Percentiles rank a stretch among this genome's conserved stretches.
Evolutionary conservation across 2,113 vertebrate species (phyloP).

Genomic region (Pandion haliaetus): DNA sequence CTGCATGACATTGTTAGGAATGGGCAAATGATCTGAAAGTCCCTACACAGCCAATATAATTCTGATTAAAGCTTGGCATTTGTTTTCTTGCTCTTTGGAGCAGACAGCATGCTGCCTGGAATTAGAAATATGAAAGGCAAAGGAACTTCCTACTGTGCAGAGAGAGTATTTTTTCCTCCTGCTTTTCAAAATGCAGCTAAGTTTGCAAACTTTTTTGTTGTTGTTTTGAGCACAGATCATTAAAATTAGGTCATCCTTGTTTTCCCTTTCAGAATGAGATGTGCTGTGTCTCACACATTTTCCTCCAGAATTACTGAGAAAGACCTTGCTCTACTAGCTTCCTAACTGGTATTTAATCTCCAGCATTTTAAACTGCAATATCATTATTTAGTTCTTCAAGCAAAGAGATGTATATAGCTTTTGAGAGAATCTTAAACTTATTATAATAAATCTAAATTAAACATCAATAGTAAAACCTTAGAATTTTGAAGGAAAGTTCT

Average conservation of each 20-base stretch:
- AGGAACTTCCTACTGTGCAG: slow-evolving; percentile 35
- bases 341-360: neutral
- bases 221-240: neutral
- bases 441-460: neutral
- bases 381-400: neutral
- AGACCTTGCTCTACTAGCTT: neutral
- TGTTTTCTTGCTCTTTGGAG: slow-evolving; percentile 62
- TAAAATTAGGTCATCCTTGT: slow-evolving; percentile 45
- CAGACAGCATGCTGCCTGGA: slow-evolving; percentile 52
- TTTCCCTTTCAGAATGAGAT: slow-evolving; percentile 15
- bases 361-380: neutral
- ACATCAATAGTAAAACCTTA: neutral
- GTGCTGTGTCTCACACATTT: neutral
- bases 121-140: slow-evolving; percentile 68
- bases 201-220: neutral
- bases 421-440: neutral
- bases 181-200: slow-evolving; percentile 19
- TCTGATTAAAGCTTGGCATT: slow-evolving; percentile 67
- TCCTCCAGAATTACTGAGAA: neutral
- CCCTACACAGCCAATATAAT: neutral
- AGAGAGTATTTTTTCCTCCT: neutral
- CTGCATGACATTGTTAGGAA: slow-evolving; percentile 28
- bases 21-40: slow-evolving; percentile 42
- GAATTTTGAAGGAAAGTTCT: neutral
- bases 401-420: neutral